These are phyloP conservation scores for Spodoptera frugiperda DNA, from an alignment of 1,140 invertebrate genomes.

Conservation along the genomic window DNA sequence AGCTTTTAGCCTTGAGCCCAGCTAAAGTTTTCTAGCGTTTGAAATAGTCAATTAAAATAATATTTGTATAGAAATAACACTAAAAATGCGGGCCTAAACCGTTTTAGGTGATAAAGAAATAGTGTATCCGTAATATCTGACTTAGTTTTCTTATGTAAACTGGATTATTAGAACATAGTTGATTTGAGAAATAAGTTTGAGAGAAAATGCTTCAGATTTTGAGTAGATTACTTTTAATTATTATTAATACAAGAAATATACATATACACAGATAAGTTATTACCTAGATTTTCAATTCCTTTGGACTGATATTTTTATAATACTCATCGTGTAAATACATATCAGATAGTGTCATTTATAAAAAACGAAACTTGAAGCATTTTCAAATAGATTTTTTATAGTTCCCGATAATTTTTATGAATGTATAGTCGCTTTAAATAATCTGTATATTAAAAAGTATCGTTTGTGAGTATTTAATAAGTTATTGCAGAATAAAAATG, in stretches of 20 bases:
- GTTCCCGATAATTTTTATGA: conserved; percentile 3
- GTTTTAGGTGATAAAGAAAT: conserved; percentile 36
- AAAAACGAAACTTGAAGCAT: conserved; percentile 20
- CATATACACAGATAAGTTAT: conserved; percentile 1
- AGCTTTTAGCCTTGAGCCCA: conserved; percentile 81
- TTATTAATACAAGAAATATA: background rate
- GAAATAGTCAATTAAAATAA: conserved; percentile 76
- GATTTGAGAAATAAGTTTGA: background rate
- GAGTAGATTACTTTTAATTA: background rate
- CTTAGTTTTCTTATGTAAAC: conserved; percentile 4
- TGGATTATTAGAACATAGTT: background rate
- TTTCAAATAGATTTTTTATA: conserved; percentile 21
- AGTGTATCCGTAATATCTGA: conserved; percentile 12
- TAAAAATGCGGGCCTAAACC: conserved; percentile 55
- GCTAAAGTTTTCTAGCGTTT: conserved; percentile 83
- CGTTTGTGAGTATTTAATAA: conserved; percentile 37
- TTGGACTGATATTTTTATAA: conserved; percentile 37
- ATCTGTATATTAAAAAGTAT: conserved; percentile 29
- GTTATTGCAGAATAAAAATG: conserved; percentile 69
- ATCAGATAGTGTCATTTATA: conserved; percentile 21
- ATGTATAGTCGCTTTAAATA: conserved; percentile 36
- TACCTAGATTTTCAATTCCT: background rate
- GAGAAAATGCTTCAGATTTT: conserved; percentile 42
- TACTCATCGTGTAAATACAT: conserved; percentile 42
- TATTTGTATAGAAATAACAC: conserved; percentile 48